Evolutionary conservation across 1,140 invertebrate genomes (phyloP), one percentile per base, ranked within the genome.

Genomic region (Solen grandis): DNA sequence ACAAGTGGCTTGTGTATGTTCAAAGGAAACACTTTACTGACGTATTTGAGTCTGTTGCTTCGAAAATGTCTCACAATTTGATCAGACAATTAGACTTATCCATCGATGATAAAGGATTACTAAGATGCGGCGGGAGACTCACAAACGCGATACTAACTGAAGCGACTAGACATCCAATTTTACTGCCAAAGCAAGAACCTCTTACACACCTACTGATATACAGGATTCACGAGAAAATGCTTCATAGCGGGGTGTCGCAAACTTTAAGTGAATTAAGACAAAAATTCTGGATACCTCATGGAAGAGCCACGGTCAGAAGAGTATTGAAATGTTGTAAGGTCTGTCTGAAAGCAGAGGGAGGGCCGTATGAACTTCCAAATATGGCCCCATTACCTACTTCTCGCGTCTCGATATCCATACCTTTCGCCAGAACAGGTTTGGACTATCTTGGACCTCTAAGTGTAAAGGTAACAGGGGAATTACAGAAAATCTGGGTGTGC

Each of bases 191-290:
- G 5, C 19, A 35, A 25, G 68, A 55, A 13, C 1, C 3, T 3
- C n/a, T 70, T 27, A 70, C 68, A 46, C 38, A 78, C 19, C 19
- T 83, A 14, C 22, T 78, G 13, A 55, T 57, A 22, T 8, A 66
- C 1, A 70, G 38, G 16, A 22, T 19, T 16, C 66, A 79, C 22
- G 63, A 36, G 22, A 14, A 72, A 4, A 19, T 36, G 29, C 29
- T 79, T 22, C 76, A 79, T 25, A 54, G 4, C 25, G 55, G 76
- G 3, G 41, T 79, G 25, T 35, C 57, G 2, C 66, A 79, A 63
- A 70, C 76, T 8, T 50, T 79, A 52, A 41, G 10, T n/a, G 10
- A 62, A 19, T 16, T 79, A 13, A 52, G 66, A 62, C 52, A 79
- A 0, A 33, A 31, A 33, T 79, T 31, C 25, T 79, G 66, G 66